Conservation (phyloP, 2,113 vertebrate species). For the Apteryx owenii region DNA sequence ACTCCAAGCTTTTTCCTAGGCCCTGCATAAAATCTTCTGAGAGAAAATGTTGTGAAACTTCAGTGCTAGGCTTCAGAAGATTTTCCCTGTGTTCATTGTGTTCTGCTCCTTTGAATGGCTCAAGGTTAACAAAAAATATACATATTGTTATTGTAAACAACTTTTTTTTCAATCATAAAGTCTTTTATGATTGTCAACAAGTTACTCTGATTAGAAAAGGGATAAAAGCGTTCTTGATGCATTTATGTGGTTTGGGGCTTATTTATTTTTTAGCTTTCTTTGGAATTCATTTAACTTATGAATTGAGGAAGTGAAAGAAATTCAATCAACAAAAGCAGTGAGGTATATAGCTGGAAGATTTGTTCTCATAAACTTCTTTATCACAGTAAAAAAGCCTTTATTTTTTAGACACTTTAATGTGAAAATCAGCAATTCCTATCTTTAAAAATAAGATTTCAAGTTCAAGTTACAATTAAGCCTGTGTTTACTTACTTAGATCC, state of each 20-base stretch:
- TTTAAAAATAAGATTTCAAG: not conserved
- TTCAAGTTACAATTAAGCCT: conserved; percentile 1
- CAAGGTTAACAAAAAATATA: not conserved
- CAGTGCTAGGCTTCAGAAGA: not conserved
- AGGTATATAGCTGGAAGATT: not conserved
- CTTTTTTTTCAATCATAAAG: not conserved
- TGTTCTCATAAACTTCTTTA: not conserved
- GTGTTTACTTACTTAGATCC: not conserved
- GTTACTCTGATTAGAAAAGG: not conserved
- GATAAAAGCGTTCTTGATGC: not conserved
- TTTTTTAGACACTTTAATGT: not conserved
- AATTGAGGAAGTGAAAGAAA: not conserved
- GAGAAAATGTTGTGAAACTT: not conserved
- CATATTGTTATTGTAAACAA: not conserved
- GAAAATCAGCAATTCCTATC: not conserved
- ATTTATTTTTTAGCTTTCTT: not conserved
- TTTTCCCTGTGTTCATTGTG: not conserved
- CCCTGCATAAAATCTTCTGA: not conserved
- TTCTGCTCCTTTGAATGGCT: not conserved
- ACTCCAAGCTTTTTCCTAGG: not conserved
- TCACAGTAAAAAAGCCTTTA: not conserved
- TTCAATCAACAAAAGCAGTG: not conserved
- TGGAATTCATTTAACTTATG: not conserved
- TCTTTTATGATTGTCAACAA: not conserved
- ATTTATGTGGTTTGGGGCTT: not conserved